These are phyloP conservation scores for Lasioglossum baleicum DNA, from an alignment of 1,140 invertebrate genomes.

Conservation along the genomic window DNA sequence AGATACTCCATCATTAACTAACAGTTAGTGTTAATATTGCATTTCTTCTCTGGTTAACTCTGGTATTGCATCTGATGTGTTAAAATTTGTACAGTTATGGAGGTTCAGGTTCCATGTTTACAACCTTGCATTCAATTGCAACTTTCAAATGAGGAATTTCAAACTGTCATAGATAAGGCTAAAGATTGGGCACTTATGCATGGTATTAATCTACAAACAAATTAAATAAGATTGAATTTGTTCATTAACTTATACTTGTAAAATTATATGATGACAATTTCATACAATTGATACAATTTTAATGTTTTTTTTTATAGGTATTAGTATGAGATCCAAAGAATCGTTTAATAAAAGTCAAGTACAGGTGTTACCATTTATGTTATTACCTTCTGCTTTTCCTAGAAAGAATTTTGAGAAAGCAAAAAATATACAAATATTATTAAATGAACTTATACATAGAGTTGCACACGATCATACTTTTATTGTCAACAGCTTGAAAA, in stretches of 20 bases:
- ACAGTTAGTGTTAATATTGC: no score
- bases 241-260: background rate
- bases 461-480: slow-evolving; percentile 93
- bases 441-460: slow-evolving; percentile 94
- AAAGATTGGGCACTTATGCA: slow-evolving; percentile 93
- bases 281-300: background rate
- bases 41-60: no score
- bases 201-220: slow-evolving; percentile 77
- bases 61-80: background rate
- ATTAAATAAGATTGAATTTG: slow-evolving; percentile 9
- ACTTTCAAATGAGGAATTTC: slow-evolving; percentile 82
- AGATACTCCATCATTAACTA: background rate
- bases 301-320: slow-evolving; percentile 80
- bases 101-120: slow-evolving; percentile 21
- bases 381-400: slow-evolving; percentile 92
- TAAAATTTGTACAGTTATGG: slow-evolving; percentile 45
- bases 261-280: background rate
- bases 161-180: slow-evolving; percentile 85
- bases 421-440: slow-evolving; percentile 85
- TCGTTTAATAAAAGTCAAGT: slow-evolving; percentile 86
- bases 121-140: slow-evolving; percentile 78
- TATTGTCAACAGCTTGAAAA: slow-evolving; percentile 85
- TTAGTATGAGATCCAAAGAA: slow-evolving; percentile 87
- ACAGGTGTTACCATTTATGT: slow-evolving; percentile 90
- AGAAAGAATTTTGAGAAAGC: slow-evolving; percentile 88